phyloP scores from a whole-genome alignment of 2,888 invertebrate genomes.

The Esperia sulphurella region DNA sequence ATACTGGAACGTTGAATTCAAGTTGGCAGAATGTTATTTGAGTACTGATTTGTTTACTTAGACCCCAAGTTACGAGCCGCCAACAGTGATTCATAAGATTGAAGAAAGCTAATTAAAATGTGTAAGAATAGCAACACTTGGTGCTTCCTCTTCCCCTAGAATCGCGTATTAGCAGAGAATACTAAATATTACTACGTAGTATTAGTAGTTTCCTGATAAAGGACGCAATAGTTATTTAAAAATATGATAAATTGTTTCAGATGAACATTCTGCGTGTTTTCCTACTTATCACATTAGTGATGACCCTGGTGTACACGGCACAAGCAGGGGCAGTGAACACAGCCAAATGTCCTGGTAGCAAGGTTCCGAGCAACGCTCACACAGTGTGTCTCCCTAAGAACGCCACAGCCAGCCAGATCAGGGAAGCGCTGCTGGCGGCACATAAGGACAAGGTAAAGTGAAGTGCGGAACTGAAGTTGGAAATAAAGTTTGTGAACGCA shows the following conservation, averaged over 20 bases:
- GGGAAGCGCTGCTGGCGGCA: slow-evolving; percentile 5
- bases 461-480: not conserved
- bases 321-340: not conserved
- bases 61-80: no score
- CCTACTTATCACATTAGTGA: not conserved
- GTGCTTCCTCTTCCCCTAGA: no score
- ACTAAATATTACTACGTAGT: no score
- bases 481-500: not conserved
- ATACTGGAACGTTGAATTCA: no score
- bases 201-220: no score
- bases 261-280: slow-evolving; percentile 9
- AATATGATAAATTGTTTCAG: slow-evolving; percentile 5
- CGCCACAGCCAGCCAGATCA: slow-evolving; percentile 8
- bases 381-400: slow-evolving; percentile 11
- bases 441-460: not conserved
- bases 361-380: slow-evolving; percentile 6
- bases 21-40: no score
- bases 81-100: no score
- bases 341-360: slow-evolving; percentile 6
- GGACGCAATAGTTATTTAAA: not conserved
- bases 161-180: no score
- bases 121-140: no score
- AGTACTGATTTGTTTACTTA: no score
- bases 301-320: not conserved
- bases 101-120: no score